Conservation (phyloP, 2,113 vertebrate genomes). For the Hippocampus guttulatus region DNA sequence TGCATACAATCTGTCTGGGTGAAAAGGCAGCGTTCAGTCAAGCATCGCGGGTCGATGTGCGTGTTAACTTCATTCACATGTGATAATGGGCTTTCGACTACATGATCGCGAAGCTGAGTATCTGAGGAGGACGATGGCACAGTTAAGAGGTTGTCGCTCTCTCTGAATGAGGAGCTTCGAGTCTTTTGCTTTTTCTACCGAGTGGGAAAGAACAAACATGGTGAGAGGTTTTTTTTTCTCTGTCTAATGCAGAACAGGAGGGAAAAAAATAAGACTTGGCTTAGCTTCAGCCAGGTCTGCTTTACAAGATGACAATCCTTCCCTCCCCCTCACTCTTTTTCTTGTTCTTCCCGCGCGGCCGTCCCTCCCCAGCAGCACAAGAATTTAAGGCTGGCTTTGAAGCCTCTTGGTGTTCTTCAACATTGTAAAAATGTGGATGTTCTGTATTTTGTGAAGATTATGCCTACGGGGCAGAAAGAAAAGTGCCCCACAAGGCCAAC, state of each 20-base stretch:
- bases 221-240: constrained; percentile 32
- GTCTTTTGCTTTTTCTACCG: constrained; percentile 47
- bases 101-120: constrained; percentile 40
- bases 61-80: constrained; percentile 57
- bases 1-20: constrained; percentile 54
- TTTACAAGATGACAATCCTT: constrained; percentile 48
- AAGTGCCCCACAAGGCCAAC: no score
- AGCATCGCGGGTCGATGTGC: constrained; percentile 47
- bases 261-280: constrained; percentile 39
- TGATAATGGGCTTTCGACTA: constrained; percentile 49
- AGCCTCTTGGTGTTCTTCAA: constrained; percentile 44
- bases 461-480: no score
- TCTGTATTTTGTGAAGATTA: no score
- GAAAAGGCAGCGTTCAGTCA: constrained; percentile 49
- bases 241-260: constrained; percentile 27
- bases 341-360: constrained; percentile 34
- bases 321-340: constrained; percentile 31
- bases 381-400: constrained; percentile 65
- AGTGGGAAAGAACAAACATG: constrained; percentile 40
- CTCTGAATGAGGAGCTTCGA: constrained; percentile 35
- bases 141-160: constrained; percentile 42
- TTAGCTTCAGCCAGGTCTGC: constrained; percentile 54
- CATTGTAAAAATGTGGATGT: constrained; percentile 21
- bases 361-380: constrained; percentile 38
- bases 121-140: constrained; percentile 11